These are phyloP conservation scores for Acleris sparsana DNA, from an alignment of 2,888 invertebrate genomes.

Conservation along the genomic window DNA sequence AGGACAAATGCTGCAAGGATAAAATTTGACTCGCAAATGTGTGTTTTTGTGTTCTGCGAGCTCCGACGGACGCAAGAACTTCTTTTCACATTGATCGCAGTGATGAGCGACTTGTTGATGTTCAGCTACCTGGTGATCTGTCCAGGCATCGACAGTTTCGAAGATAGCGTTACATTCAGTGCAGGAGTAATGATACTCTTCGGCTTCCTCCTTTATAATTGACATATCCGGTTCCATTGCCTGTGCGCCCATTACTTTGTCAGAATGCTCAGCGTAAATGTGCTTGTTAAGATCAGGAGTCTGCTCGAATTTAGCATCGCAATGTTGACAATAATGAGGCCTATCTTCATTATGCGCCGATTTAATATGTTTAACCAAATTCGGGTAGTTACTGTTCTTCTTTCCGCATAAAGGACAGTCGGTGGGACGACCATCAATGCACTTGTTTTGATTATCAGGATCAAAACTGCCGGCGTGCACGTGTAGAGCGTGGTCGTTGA, in stretches of 20 bases:
- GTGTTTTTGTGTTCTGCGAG: conserved; percentile 86
- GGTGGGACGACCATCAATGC: conserved; percentile 75
- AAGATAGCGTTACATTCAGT: conserved; percentile 85
- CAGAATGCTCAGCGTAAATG: conserved; percentile 83
- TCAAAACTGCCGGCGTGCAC: conserved; percentile 75
- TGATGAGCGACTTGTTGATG: conserved; percentile 81
- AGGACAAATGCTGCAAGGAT: conserved; percentile 83
- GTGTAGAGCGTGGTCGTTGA: conserved; percentile 75
- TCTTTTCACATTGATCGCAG: conserved; percentile 86
- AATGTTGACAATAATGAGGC: conserved; percentile 84
- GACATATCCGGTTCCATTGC: conserved; percentile 68
- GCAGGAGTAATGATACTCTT: conserved; percentile 83
- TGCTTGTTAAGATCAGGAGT: conserved; percentile 84
- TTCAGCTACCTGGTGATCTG: conserved; percentile 81
- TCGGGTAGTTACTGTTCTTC: conserved; percentile 81
- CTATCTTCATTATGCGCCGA: conserved; percentile 75
- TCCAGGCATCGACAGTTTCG: conserved; percentile 82
- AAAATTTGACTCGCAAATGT: conserved; percentile 86
- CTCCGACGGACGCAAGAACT: conserved; percentile 84
- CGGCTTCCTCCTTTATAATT: conserved; percentile 77
- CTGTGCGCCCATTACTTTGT: conserved; percentile 63
- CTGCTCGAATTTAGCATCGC: conserved; percentile 81
- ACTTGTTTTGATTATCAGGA: conserved; percentile 70
- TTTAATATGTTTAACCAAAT: conserved; percentile 84
- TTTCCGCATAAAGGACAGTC: conserved; percentile 83